A percentile compares a stretch with the other conserved stretches of the same genome.
Conservation (phyloP, 2,113 vertebrate species). For the Centropus unirufus region DNA sequence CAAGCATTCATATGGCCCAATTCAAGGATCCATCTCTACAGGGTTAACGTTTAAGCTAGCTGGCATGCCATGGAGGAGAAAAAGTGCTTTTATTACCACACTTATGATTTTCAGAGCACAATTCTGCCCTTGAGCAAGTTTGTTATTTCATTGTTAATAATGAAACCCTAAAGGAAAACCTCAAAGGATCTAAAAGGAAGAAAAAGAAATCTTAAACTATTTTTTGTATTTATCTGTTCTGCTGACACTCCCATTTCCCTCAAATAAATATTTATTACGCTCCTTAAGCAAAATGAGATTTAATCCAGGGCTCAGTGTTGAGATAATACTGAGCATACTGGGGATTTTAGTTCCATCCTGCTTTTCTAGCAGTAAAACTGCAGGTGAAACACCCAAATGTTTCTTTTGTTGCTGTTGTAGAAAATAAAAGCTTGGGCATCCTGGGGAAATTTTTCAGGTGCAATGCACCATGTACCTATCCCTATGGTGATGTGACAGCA, state of each 20-base stretch:
- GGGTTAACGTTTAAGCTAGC: constrained; percentile 61
- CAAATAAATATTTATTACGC: constrained; percentile 29
- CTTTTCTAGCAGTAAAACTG: background rate
- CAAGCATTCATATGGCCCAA: constrained; percentile 41
- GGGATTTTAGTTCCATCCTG: background rate
- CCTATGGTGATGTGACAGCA: background rate
- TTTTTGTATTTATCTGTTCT: constrained; percentile 11
- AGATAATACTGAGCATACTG: background rate
- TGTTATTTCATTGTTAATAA: constrained; percentile 50
- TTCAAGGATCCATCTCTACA: constrained; percentile 22
- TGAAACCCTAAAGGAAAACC: constrained; percentile 41
- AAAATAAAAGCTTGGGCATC: background rate
- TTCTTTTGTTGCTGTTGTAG: background rate
- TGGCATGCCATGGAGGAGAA: background rate
- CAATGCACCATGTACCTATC: background rate
- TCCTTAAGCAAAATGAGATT: constrained; percentile 10
- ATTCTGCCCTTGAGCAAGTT: constrained; percentile 36
- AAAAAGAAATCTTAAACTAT: background rate
- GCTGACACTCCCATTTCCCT: background rate
- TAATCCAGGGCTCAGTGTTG: background rate
- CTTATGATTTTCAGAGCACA: background rate
- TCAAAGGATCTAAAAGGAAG: constrained; percentile 26
- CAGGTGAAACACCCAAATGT: background rate
- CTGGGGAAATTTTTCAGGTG: background rate
- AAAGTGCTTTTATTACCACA: constrained; percentile 8